These are phyloP conservation scores for Ascidia mentula DNA, from an alignment of 23 tunicate species.

Conservation along the genomic window DNA sequence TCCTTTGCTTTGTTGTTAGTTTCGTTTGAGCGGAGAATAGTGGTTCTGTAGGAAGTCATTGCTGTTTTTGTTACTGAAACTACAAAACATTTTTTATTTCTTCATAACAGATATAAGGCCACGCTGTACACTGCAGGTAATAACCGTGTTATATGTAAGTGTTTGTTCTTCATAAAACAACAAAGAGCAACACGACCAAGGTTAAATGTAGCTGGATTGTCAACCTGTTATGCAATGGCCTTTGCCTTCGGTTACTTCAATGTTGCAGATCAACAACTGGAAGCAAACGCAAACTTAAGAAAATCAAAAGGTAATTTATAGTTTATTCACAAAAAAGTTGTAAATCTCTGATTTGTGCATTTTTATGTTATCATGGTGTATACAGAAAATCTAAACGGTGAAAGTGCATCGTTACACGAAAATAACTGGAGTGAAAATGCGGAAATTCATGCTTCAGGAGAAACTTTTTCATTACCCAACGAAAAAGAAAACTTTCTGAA, in stretches of 20 bases:
- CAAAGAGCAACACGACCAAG: too few species aligned
- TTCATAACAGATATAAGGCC: too few species aligned
- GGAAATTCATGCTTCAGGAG: constrained; percentile 46
- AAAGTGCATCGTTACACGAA: constrained; percentile 40
- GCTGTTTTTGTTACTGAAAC: too few species aligned
- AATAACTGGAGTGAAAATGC: constrained; percentile 49
- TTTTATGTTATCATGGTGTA: too few species aligned
- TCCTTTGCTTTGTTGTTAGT: background rate
- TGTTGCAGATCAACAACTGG: constrained; percentile 16
- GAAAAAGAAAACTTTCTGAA: constrained; percentile 55
- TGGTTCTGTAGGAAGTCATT: too few species aligned
- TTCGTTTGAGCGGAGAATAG: too few species aligned
- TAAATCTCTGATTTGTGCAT: background rate
- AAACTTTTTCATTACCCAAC: constrained; percentile 41
- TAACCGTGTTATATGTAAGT: too few species aligned
- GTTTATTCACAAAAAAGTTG: background rate
- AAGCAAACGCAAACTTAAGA: constrained; percentile 10
- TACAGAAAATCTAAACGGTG: constrained; percentile 44
- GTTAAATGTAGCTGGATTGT: too few species aligned
- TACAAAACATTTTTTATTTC: too few species aligned
- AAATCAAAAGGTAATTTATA: constrained; percentile 3
- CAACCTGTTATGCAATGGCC: constrained; percentile 18
- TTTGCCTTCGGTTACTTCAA: constrained; percentile 44
- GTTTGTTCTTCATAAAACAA: too few species aligned
- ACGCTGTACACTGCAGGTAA: too few species aligned